Evolutionary conservation across 2,888 invertebrate species (phyloP).

Genomic region (Eristalis pertinax): DNA sequence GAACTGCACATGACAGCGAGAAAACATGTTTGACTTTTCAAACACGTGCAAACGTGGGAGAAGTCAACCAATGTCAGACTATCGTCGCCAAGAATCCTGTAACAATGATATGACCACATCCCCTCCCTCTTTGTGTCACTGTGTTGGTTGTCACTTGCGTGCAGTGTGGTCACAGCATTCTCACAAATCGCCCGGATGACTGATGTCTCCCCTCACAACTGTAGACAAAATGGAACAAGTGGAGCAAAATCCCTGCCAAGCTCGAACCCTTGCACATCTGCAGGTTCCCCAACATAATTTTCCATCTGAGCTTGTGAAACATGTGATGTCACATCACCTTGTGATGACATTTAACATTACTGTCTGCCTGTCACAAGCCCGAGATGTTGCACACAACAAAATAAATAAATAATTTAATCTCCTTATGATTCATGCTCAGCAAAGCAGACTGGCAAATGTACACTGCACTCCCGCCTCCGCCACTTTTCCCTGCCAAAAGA

Average conservation of each 20-base stretch:
- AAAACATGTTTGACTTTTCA: background rate
- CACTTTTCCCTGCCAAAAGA: slow-evolving; percentile 12
- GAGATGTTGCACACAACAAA: background rate
- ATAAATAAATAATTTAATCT: background rate
- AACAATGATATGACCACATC: background rate
- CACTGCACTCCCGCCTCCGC: background rate
- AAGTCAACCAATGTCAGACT: background rate
- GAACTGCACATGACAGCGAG: background rate
- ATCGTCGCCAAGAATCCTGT: background rate
- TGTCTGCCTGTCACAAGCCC: background rate
- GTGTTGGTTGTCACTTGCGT: background rate
- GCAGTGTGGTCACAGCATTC: background rate
- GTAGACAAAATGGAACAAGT: background rate
- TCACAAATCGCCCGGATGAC: background rate
- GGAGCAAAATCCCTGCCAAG: background rate
- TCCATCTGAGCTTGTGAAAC: background rate
- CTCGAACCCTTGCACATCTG: background rate
- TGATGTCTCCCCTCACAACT: background rate
- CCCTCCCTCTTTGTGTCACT: background rate
- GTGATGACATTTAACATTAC: background rate
- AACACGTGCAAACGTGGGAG: background rate
- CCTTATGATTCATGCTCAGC: background rate
- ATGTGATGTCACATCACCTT: background rate
- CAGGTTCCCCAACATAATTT: too few relatives aligned
- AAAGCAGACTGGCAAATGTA: background rate